Percentiles rank a stretch among this genome's conserved stretches.
Conservation (phyloP, 2,888 invertebrate species). For the Apotomis betuletana region DNA sequence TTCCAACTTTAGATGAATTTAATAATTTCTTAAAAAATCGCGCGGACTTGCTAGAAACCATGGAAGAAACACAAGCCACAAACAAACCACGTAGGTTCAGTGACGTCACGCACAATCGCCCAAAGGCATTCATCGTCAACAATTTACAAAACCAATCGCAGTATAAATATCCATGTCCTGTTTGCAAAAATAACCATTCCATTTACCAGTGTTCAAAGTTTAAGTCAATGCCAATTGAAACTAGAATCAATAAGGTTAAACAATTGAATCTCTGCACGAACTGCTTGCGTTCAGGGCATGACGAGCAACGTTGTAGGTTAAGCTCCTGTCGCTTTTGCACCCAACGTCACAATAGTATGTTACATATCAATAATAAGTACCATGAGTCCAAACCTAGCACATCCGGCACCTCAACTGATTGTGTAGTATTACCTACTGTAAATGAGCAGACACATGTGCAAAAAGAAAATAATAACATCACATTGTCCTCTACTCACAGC, state of each 20-base stretch:
- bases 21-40: constrained; percentile 33
- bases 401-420: neutral
- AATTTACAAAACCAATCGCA: too few species aligned
- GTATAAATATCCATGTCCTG: constrained; percentile 20
- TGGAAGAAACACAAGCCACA: constrained; percentile 24
- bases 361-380: constrained; percentile 6
- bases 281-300: constrained; percentile 45
- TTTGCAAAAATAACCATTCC: constrained; percentile 34
- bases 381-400: neutral
- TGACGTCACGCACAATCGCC: constrained; percentile 22
- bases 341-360: constrained; percentile 34
- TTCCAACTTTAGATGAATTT: constrained; percentile 23
- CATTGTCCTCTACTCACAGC: too few species aligned
- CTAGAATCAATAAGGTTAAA: constrained; percentile 38
- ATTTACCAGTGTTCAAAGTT: constrained; percentile 41
- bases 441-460: neutral
- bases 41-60: constrained; percentile 31
- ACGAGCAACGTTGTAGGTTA: constrained; percentile 39
- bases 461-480: neutral
- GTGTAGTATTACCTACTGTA: constrained; percentile 18
- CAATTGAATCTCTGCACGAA: constrained; percentile 43
- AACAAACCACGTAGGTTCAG: constrained; percentile 1
- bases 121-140: constrained; percentile 27
- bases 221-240: constrained; percentile 39
- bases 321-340: constrained; percentile 40